Percentiles rank a stretch among this genome's conserved stretches.
phyloP scores from a whole-genome alignment of 2,113 vertebrate species.

The Condylura cristata region DNA sequence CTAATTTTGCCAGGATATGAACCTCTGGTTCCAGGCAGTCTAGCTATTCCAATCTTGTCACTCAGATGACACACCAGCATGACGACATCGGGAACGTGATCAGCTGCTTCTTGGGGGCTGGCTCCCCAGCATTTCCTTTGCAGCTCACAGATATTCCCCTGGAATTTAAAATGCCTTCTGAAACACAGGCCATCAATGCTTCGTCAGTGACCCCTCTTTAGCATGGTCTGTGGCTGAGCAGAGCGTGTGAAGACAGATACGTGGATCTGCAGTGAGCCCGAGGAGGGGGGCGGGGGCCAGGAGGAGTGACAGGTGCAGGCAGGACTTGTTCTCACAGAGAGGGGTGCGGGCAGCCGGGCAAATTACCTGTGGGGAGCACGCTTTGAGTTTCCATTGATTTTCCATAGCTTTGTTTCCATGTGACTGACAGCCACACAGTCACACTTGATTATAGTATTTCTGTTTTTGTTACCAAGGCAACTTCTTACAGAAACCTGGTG shows the following conservation, averaged over 20 bases:
- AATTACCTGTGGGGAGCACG: not conserved
- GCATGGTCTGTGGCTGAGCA: not conserved
- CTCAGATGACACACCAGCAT: not conserved
- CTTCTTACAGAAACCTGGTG: not conserved
- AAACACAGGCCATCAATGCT: slow-evolving; percentile 61
- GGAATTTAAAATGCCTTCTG: slow-evolving; percentile 75
- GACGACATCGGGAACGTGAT: not conserved
- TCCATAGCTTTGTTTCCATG: slow-evolving; percentile 16
- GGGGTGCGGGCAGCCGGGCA: not conserved
- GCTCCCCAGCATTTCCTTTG: slow-evolving; percentile 24
- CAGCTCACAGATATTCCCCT: slow-evolving; percentile 52
- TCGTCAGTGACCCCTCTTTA: slow-evolving; percentile 53
- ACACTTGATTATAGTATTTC: not conserved
- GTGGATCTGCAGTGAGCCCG: slow-evolving; percentile 36
- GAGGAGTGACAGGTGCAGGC: slow-evolving; percentile 41
- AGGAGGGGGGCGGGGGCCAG: slow-evolving; percentile 53
- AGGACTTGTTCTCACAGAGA: not conserved
- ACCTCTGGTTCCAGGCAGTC: slow-evolving; percentile 71
- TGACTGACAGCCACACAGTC: slow-evolving; percentile 45
- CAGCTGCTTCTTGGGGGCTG: slow-evolving; percentile 20
- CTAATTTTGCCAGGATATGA: slow-evolving; percentile 58
- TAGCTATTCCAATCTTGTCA: slow-evolving; percentile 37
- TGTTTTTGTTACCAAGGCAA: slow-evolving; percentile 47
- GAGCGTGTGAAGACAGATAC: slow-evolving; percentile 58
- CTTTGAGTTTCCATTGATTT: not conserved